phyloP scores from a whole-genome alignment of 2,888 invertebrate species.

The Ennomos fuscantarius region DNA sequence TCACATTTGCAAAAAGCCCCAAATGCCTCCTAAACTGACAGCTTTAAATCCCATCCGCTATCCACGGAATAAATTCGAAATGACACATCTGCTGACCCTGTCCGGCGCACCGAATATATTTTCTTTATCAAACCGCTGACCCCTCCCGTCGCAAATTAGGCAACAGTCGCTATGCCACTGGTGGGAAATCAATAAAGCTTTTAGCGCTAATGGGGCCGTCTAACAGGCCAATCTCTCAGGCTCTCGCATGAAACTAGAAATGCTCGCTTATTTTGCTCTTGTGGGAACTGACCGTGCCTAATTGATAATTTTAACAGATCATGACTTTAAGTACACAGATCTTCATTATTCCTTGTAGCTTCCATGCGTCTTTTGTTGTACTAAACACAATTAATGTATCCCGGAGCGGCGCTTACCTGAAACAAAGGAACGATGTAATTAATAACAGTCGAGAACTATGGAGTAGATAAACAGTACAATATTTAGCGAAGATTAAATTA shows the following conservation, averaged over 20 bases:
- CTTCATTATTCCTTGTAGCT: slow-evolving; percentile 5
- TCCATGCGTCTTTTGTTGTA: slow-evolving; percentile 14
- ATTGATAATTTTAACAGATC: not conserved
- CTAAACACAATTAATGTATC: slow-evolving; percentile 9
- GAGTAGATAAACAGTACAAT: not conserved
- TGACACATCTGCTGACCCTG: slow-evolving; percentile 16
- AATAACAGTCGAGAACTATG: slow-evolving; percentile 2
- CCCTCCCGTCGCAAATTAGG: slow-evolving; percentile 33
- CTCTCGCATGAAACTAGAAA: slow-evolving; percentile 11
- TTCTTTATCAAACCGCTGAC: slow-evolving; percentile 23
- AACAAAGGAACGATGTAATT: slow-evolving; percentile 24
- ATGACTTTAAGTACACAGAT: no score
- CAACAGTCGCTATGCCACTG: slow-evolving; percentile 39
- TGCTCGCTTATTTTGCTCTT: slow-evolving; percentile 6
- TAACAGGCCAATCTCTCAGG: slow-evolving; percentile 13
- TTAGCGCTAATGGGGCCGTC: slow-evolving; percentile 58
- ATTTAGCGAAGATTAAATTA: not conserved
- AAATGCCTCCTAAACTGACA: not conserved
- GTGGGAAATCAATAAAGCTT: slow-evolving; percentile 72
- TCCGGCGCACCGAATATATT: slow-evolving; percentile 29
- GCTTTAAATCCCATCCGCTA: not conserved
- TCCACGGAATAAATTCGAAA: not conserved
- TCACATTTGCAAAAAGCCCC: no score
- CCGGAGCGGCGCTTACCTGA: slow-evolving; percentile 22
- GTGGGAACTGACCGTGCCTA: not conserved